These are phyloP conservation scores for Scartelaos histophorus DNA, from an alignment of 2,113 vertebrate genomes.

Conservation along the genomic window DNA sequence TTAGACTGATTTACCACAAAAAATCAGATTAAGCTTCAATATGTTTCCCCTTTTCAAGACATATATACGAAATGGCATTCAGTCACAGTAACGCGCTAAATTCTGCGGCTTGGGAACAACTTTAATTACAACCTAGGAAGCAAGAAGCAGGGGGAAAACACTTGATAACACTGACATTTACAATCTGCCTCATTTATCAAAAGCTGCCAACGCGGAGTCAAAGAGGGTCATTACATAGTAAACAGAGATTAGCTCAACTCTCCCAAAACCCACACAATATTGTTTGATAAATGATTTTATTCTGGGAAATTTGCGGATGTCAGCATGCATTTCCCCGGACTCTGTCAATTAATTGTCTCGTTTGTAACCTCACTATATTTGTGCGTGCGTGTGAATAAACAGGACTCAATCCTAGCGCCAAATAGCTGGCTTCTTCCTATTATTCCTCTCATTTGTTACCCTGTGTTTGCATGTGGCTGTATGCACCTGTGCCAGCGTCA, in stretches of 20 bases:
- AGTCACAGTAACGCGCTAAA: slow-evolving; percentile 29
- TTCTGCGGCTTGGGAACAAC: slow-evolving; percentile 43
- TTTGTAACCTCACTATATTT: slow-evolving; percentile 39
- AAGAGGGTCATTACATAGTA: slow-evolving; percentile 74
- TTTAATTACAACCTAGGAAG: slow-evolving; percentile 70
- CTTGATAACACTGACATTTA: slow-evolving; percentile 76
- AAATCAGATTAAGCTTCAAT: slow-evolving; percentile 7
- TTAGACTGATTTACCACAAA: slow-evolving; percentile 9
- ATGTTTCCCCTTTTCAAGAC: slow-evolving; percentile 4
- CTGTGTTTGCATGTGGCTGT: slow-evolving; percentile 15
- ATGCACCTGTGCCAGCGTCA: slow-evolving; percentile 34
- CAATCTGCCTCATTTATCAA: slow-evolving; percentile 77
- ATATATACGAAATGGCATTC: slow-evolving; percentile 24
- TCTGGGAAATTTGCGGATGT: slow-evolving; percentile 57
- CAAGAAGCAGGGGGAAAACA: slow-evolving; percentile 50
- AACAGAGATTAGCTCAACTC: slow-evolving; percentile 73
- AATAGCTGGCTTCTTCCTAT: slow-evolving; percentile 43
- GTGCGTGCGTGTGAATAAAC: slow-evolving; percentile 2
- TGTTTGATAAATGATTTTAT: slow-evolving; percentile 58
- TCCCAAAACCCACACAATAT: slow-evolving; percentile 58
- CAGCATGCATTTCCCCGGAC: slow-evolving; percentile 46
- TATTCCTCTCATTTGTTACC: slow-evolving; percentile 46
- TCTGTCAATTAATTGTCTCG: slow-evolving; percentile 55
- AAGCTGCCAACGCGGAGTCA: slow-evolving; percentile 72
- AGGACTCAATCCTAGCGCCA: slow-evolving; percentile 34